Evolutionary conservation across 2,888 invertebrate genomes (phyloP), one percentile per base, ranked within the genome.

Genomic region (Andrena hattorfiana): DNA sequence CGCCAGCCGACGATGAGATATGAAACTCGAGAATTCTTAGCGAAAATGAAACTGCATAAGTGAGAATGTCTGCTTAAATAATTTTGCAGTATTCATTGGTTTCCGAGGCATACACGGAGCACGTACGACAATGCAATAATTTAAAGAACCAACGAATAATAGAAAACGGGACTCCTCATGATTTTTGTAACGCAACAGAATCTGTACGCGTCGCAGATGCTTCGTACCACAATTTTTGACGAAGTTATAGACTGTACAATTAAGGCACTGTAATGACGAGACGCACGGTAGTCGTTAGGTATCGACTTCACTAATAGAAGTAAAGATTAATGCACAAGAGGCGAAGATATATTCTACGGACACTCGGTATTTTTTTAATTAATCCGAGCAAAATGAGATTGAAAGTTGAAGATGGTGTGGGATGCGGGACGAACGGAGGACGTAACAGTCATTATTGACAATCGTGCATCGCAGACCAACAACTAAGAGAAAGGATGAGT

Each of bases 401-500:
- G 60, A n/a, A 56, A 49, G 35, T 64, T 63, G 35, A 49, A 20
- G 20, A 67, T 20, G 42, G 48, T 10, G 26, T 59, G 23, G n/a
- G 20, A 60, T 8, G 23, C n/a, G 16, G 26, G 10, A 32, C 4
- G 26, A 62, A 78, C 2, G 32, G 23, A 30, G 63, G 32, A 30
- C 26, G 8, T 2, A 60, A 23, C n/a, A 72, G 72, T 77, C 67
- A 72, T 72, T 30, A 56, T 16, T 60, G 80, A 77, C 81, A 81
- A 81, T 81, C 81, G 72, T 70, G 66, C 28, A 68, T 49, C 63
- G 67, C 78, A 68, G 78, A 81, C 56, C 78, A 81, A 77, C 60
- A 74, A 63, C n/a, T 16, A 68, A 51, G 28, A 20, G 60, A 51
- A 26, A 69, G 63, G 7, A 63, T 10, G 35, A 16, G 42, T 70